Evolutionary conservation across 2,888 invertebrate species (phyloP), one percentile per base, ranked within the genome.

Genomic region (Dinocampus coccinellae): DNA sequence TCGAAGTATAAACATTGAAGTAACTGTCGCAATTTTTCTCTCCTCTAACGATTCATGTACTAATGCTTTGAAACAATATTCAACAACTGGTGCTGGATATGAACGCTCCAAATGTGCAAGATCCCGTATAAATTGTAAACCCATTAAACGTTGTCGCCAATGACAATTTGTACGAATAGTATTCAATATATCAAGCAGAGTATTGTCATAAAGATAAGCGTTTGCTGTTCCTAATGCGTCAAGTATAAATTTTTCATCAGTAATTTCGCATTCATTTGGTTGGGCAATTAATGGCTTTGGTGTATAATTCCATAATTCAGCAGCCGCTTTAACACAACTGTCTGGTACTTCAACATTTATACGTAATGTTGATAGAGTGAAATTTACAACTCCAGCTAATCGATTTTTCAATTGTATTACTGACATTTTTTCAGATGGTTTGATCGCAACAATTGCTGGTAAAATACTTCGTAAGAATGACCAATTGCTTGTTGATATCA

Each of bases 361-460:
- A 68, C 91, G 90, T 16, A 92, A 90, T 0, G 92, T 91, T 0
- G 91, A 91, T 82, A 93, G 92, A 76, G 89, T 88, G 33, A 91
- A 90, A 70, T 90, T 90, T 0, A 93, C 87, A 0, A 88, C 82
- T 2, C 91, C 91, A 53, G 89, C 86, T 66, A 92, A 86, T 0
- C 85, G 87, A 76, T 91, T 91, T 75, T 92, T 91, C 36, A 87
- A 73, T 20, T 88, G 88, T 62, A 94, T 91, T 65, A 96, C 93
- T 53, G 93, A 94, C 0, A 93, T 93, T 84, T 97, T 97, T 83
- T 97, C 97, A 2, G 95, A 95, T 61, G 95, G 92, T 75, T 93
- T 92, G 0, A 95, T 93, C 70, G 90, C 90, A 0, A 96, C 89
- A 22, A 97, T 83, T 1, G 93, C 92, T 0, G 95, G 94, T 96